Conservation (phyloP, 1,140 invertebrate species). For the Heliconius eleuchia region DNA sequence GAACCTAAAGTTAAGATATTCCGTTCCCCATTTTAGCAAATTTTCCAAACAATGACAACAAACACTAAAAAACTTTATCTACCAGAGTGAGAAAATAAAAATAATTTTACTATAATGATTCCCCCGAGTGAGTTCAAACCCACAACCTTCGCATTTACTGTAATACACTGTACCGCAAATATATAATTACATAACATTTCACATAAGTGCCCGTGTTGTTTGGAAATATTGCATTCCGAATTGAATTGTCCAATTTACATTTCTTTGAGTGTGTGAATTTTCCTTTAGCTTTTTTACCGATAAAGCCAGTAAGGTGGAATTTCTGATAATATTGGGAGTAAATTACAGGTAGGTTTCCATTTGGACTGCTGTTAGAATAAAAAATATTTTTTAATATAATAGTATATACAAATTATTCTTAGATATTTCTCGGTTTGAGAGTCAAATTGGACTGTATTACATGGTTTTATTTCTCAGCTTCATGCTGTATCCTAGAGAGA, state of each 20-base stretch:
- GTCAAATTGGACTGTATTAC: no score
- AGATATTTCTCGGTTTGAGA: no score
- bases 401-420: neutral
- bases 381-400: neutral
- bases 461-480: no score
- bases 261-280: slow-evolving; percentile 8
- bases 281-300: slow-evolving; percentile 1
- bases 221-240: neutral
- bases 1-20: neutral
- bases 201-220: neutral
- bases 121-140: neutral
- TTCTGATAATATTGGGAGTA: neutral
- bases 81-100: neutral
- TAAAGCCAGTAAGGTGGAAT: neutral
- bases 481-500: no score
- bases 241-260: slow-evolving; percentile 12
- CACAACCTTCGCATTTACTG: neutral
- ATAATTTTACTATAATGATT: neutral
- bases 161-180: neutral
- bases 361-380: neutral
- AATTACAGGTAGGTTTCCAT: neutral
- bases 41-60: neutral
- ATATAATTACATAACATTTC: neutral
- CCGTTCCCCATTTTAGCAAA: neutral
- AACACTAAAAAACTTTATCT: no score